A percentile compares a stretch with the other conserved stretches of the same genome.
These are phyloP conservation scores for Sarcophaga subvicina DNA, from an alignment of 2,888 invertebrate genomes.

Conservation along the genomic window DNA sequence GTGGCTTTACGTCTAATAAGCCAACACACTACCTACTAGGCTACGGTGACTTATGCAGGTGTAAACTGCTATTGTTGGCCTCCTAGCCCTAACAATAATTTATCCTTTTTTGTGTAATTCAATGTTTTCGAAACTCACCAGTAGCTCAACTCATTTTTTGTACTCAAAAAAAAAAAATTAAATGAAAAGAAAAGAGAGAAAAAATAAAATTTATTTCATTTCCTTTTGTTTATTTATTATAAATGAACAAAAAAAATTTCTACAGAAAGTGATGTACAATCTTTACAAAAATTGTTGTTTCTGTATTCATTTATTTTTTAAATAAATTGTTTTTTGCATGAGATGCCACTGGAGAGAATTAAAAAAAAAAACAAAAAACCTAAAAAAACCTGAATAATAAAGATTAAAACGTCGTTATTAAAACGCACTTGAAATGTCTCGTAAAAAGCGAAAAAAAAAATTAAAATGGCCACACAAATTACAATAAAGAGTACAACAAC, in stretches of 20 bases:
- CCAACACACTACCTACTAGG: too few relatives aligned
- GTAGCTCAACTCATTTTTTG: neutral
- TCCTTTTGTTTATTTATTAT: neutral
- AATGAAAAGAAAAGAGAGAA: too few relatives aligned
- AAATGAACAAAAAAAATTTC: neutral
- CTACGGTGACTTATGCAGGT: too few relatives aligned
- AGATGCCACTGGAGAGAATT: neutral
- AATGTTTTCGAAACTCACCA: too few relatives aligned
- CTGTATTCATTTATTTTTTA: neutral
- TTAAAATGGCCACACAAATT: neutral
- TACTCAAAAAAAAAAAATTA: neutral
- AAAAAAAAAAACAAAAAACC: neutral
- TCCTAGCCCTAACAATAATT: too few relatives aligned
- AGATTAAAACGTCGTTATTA: conserved; percentile 30
- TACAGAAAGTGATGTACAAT: neutral
- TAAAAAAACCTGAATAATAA: conserved; percentile 17
- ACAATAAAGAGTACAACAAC: neutral
- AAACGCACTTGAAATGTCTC: conserved; percentile 59
- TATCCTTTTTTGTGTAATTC: too few relatives aligned
- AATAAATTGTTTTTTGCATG: conserved; percentile 4
- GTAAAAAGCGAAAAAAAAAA: conserved; percentile 15
- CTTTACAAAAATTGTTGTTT: conserved; percentile 1
- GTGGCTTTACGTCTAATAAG: too few relatives aligned
- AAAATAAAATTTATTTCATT: conserved; percentile 36
- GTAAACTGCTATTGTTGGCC: rapidly evolving